phyloP scores from a whole-genome alignment of 2,113 vertebrate species.

The Pao palembangensis region DNA sequence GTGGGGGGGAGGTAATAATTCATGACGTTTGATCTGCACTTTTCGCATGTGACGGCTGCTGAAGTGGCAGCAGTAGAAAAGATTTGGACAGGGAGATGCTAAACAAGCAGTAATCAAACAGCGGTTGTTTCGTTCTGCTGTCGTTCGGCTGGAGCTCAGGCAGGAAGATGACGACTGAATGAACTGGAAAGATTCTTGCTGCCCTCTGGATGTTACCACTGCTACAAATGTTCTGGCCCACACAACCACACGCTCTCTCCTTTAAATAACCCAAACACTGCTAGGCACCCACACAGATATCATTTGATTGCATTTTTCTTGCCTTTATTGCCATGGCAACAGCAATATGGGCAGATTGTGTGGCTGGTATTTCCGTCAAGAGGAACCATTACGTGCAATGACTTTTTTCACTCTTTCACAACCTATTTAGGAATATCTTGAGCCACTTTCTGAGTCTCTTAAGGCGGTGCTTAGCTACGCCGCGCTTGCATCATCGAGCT shows the following conservation, averaged over 20 bases:
- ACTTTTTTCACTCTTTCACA: too few relatives aligned
- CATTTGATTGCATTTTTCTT: neutral
- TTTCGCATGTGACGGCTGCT: slow-evolving; percentile 14
- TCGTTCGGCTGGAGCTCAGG: slow-evolving; percentile 4
- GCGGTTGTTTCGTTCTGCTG: neutral
- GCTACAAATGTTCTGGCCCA: slow-evolving; percentile 13
- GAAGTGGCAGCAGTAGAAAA: slow-evolving; percentile 5
- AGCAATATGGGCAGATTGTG: neutral
- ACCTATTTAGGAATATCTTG: too few relatives aligned
- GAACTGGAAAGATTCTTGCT: neutral
- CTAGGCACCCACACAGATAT: slow-evolving; percentile 15
- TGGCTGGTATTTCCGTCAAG: neutral
- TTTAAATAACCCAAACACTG: slow-evolving; percentile 13
- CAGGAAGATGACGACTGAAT: slow-evolving; percentile 14
- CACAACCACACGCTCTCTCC: neutral
- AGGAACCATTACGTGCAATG: neutral
- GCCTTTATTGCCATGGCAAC: neutral
- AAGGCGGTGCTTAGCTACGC: too few relatives aligned
- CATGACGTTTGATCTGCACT: slow-evolving; percentile 39
- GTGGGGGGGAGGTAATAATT: slow-evolving; percentile 22
- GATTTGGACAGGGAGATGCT: neutral
- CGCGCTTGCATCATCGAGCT: too few relatives aligned
- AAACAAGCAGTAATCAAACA: slow-evolving; percentile 18
- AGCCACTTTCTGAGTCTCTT: too few relatives aligned
- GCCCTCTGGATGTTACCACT: slow-evolving; percentile 17